phyloP scores from a whole-genome alignment of 2,113 vertebrate genomes.

The Paraplagusia blochii region DNA sequence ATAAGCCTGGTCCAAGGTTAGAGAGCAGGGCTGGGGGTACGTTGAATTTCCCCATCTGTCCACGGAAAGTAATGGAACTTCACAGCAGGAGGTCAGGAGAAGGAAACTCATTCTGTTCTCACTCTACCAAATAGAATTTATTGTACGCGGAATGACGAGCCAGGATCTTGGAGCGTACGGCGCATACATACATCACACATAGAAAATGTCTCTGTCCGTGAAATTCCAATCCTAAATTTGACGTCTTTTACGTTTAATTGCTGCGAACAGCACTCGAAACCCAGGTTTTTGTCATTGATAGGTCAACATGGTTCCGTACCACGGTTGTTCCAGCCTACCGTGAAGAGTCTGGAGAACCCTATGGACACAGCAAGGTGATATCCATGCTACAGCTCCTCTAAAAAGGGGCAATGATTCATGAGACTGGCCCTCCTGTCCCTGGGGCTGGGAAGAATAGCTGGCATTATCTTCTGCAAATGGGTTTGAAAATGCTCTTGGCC shows the following conservation, averaged over 20 bases:
- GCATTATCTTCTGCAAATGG: constrained; percentile 78
- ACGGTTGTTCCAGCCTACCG: constrained; percentile 40
- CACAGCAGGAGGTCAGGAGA: constrained; percentile 42
- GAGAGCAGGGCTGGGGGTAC: constrained; percentile 33
- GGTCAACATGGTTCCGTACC: constrained; percentile 24
- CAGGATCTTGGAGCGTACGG: too few species aligned
- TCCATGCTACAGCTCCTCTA: constrained; percentile 56
- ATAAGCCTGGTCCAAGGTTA: constrained; percentile 64
- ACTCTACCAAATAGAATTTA: constrained; percentile 59
- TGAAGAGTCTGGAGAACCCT: constrained; percentile 47
- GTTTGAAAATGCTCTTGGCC: constrained; percentile 74
- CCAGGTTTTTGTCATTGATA: constrained; percentile 25
- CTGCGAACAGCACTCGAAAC: constrained; percentile 16
- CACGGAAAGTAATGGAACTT: constrained; percentile 57
- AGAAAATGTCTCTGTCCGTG: too few species aligned
- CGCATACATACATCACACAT: too few species aligned
- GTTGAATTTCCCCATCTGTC: constrained; percentile 39
- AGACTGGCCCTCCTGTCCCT: constrained; percentile 57
- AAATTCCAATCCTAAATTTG: too few species aligned
- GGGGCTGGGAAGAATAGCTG: constrained; percentile 67
- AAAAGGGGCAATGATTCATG: constrained; percentile 76
- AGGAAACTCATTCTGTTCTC: constrained; percentile 41
- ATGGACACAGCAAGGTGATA: constrained; percentile 63
- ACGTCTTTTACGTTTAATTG: neutral
- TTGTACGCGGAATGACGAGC: constrained; percentile 55